A percentile compares a stretch with the other conserved stretches of the same genome.
These are phyloP conservation scores for Furcula furcula DNA, from an alignment of 2,888 invertebrate species.

Conservation along the genomic window DNA sequence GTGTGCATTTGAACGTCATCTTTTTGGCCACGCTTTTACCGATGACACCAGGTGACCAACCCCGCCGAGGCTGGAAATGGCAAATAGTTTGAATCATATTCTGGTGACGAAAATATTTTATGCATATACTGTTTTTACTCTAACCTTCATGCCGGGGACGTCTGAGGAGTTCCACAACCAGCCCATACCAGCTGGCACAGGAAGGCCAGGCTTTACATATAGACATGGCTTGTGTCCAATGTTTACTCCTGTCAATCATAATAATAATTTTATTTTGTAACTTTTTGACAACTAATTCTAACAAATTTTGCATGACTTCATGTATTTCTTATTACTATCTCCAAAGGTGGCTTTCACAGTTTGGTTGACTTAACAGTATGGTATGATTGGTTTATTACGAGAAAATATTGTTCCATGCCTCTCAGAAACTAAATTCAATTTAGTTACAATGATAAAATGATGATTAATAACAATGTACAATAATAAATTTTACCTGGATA, in stretches of 20 bases:
- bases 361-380: too few relatives aligned
- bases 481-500: constrained; percentile 66
- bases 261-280: too few relatives aligned
- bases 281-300: too few relatives aligned
- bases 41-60: constrained; percentile 82
- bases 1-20: constrained; percentile 68
- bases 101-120: neutral
- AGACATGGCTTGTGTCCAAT: constrained; percentile 81
- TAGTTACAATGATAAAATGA: too few relatives aligned
- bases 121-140: neutral
- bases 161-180: constrained; percentile 83
- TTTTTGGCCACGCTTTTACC: constrained; percentile 72
- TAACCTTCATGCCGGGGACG: constrained; percentile 63
- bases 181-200: constrained; percentile 85
- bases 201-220: constrained; percentile 61
- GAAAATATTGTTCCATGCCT: too few relatives aligned
- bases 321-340: too few relatives aligned
- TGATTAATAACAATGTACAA: too few relatives aligned
- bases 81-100: too few relatives aligned
- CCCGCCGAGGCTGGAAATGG: constrained; percentile 57
- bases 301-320: too few relatives aligned
- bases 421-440: too few relatives aligned
- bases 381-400: too few relatives aligned
- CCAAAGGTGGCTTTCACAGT: too few relatives aligned
- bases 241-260: constrained; percentile 53